Percentiles rank a stretch among this genome's conserved stretches.
Conservation (phyloP, 2,888 invertebrate species). For the Microctonus aethiopoides region DNA sequence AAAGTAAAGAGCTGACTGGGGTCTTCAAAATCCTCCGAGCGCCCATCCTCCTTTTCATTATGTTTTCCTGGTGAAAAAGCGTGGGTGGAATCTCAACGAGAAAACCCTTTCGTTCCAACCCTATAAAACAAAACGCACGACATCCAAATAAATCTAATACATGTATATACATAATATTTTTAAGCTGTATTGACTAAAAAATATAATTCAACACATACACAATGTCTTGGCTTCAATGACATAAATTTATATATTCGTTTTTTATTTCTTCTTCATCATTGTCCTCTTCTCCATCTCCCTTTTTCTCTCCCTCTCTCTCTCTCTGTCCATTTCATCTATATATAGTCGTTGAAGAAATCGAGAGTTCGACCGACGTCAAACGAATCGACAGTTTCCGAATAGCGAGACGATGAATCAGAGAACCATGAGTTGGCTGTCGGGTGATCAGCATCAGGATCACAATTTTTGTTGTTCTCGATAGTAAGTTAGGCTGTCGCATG, state of each 20-base stretch:
- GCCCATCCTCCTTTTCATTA: constrained; percentile 48
- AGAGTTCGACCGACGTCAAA: constrained; percentile 40
- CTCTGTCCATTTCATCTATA: constrained; percentile 21
- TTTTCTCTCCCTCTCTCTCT: not conserved
- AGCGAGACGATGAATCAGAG: constrained; percentile 57
- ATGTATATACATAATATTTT: not conserved
- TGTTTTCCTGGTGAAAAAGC: constrained; percentile 65
- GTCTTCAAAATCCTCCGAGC: constrained; percentile 39
- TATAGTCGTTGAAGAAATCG: constrained; percentile 43
- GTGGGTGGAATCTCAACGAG: constrained; percentile 66
- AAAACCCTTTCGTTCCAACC: constrained; percentile 58
- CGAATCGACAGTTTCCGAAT: constrained; percentile 61
- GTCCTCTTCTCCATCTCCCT: not conserved
- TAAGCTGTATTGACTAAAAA: not conserved
- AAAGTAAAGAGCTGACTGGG: constrained; percentile 28
- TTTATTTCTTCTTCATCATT: no score
- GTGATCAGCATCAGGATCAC: constrained; percentile 1
- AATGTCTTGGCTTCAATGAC: not conserved
- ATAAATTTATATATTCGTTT: not conserved
- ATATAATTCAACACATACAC: not conserved
- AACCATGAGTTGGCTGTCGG: constrained; percentile 47
- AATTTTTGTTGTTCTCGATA: constrained; percentile 4
- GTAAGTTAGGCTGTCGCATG: constrained; percentile 1
- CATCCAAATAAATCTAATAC: no score
- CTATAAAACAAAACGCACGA: constrained; percentile 33